Evolutionary conservation across 2,113 vertebrate genomes (phyloP), one percentile per base, ranked within the genome.

Genomic region (Syngnathoides biaculeatus): DNA sequence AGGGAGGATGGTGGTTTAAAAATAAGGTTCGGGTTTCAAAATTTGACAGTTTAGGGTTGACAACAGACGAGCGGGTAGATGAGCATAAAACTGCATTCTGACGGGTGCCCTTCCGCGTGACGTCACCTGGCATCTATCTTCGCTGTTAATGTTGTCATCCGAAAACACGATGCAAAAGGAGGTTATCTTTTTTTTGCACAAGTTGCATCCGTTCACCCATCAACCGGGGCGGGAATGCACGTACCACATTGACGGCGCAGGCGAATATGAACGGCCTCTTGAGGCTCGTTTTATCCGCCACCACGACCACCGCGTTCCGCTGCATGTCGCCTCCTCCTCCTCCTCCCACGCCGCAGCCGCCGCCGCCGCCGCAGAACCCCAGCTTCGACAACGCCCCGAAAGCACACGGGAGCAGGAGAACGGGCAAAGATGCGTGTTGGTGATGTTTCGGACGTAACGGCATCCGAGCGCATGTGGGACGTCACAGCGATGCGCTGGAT

Each of bases 241-340:
- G 53, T 79, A 89, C 88, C 88, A 88, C 85, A 74, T 89, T 87
- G 19, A 89, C 85, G 8, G 80, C 84, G 64, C 88, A 88, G 52
- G 85, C 79, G 0, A 89, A 88, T 24, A 89, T 84, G 57, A 89
- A 89, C 53, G 88, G 88, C 85, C 88, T 81, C 64, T 89, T 89
- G 53, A 89, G 73, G 73, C 79, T 89, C 50, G 78, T 88, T 77
- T 88, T 89, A 12, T 88, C 88, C 84, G 88, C 85, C 78, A 89
- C 85, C 78, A 88, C 88, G 72, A 89, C 66, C 80, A 88, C 86
- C 24, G 88, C 74, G 69, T 74, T 89, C 80, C 81, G 84, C 78
- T 89, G 88, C 88, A 89, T 89, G 59, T 69, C 72, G 66, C 66
- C 42, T 61, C 67, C 43, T 64, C 79, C 30, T 3, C 30, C 30